These are phyloP conservation scores for Protobothrops flavoviridis DNA, from an alignment of 2,113 vertebrate genomes.

Conservation along the genomic window DNA sequence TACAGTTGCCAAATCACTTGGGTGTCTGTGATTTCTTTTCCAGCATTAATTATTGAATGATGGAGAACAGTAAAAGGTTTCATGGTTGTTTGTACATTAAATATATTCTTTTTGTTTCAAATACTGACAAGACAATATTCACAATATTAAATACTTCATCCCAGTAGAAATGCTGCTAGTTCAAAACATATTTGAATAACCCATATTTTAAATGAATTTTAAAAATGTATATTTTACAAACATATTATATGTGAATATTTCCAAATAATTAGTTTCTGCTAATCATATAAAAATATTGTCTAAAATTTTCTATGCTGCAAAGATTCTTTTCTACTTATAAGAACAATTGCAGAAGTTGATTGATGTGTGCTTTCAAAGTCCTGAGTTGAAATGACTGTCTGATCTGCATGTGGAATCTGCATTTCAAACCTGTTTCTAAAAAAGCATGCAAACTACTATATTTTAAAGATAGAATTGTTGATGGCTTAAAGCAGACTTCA, in stretches of 20 bases:
- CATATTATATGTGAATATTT: rapidly evolving
- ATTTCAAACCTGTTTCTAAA: slow-evolving; percentile 60
- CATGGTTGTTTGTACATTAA: slow-evolving; percentile 36
- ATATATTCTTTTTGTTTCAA: slow-evolving; percentile 2
- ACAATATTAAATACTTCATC: rapidly evolving
- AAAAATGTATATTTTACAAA: neutral
- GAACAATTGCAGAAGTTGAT: slow-evolving; percentile 62
- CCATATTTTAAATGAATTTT: neutral
- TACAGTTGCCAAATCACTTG: slow-evolving; percentile 80
- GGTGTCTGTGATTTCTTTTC: slow-evolving; percentile 79
- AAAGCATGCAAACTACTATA: slow-evolving; percentile 40
- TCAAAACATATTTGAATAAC: neutral
- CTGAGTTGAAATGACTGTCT: slow-evolving; percentile 56
- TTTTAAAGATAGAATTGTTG: slow-evolving; percentile 30
- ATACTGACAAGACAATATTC: slow-evolving; percentile 10
- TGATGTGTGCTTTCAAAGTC: slow-evolving; percentile 67
- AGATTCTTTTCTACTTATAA: slow-evolving; percentile 35
- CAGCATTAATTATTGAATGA: slow-evolving; percentile 66
- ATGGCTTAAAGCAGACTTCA: slow-evolving; percentile 32
- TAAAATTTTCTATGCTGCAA: slow-evolving; percentile 3
- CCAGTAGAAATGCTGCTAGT: neutral
- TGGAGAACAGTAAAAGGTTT: slow-evolving; percentile 47
- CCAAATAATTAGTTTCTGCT: rapidly evolving
- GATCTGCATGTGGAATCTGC: slow-evolving; percentile 60
- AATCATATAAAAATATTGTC: neutral